These are phyloP conservation scores for Ctenoplectra terminalis DNA, from an alignment of 1,140 invertebrate species.

Conservation along the genomic window DNA sequence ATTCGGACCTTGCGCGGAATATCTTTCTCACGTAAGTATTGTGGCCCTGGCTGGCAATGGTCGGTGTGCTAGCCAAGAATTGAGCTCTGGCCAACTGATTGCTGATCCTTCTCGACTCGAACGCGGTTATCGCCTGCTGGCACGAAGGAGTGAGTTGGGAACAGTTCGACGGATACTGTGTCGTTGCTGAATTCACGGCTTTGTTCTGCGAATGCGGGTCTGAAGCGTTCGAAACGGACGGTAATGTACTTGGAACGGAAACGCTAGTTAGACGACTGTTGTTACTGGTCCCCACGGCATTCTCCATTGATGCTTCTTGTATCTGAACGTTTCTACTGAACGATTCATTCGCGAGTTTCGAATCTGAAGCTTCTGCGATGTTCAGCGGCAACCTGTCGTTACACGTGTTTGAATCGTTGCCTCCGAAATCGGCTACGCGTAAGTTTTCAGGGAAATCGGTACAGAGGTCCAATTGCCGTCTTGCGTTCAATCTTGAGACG, in stretches of 20 bases:
- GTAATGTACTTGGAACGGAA: neutral
- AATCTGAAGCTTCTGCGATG: neutral
- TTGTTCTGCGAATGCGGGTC: neutral
- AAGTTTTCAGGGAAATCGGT: constrained; percentile 42
- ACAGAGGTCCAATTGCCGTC: constrained; percentile 69
- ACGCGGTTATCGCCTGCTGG: constrained; percentile 62
- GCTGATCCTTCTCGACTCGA: constrained; percentile 76
- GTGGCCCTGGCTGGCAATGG: constrained; percentile 53
- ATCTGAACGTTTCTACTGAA: neutral
- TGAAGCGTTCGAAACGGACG: neutral
- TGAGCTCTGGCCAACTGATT: constrained; percentile 79
- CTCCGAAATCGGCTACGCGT: neutral
- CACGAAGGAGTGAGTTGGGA: constrained; percentile 35
- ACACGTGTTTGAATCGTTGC: neutral
- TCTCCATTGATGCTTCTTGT: neutral
- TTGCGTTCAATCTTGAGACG: constrained; percentile 59
- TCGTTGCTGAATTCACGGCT: neutral
- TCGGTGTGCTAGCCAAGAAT: constrained; percentile 72
- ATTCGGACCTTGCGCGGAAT: constrained; percentile 79
- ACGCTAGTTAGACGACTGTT: neutral
- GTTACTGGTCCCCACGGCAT: too few relatives aligned
- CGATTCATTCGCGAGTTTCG: neutral
- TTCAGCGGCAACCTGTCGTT: neutral
- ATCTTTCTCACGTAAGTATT: constrained; percentile 70
- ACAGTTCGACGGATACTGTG: constrained; percentile 17